phyloP scores from a whole-genome alignment of 1,140 invertebrate species.

The Sycobia sp. region DNA sequence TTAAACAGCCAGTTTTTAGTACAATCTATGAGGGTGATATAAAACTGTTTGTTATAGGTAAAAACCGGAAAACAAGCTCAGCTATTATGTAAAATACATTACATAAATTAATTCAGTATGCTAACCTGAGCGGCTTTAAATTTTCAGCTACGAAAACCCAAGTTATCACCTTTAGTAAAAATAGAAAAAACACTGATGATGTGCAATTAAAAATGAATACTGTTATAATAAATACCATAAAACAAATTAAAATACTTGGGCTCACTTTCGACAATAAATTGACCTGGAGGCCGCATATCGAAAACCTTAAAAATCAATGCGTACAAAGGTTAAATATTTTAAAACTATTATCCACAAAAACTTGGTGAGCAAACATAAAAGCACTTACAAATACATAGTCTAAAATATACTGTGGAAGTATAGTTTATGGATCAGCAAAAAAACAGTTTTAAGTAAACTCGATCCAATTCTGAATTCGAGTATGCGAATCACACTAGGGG shows the following conservation, averaged over 20 bases:
- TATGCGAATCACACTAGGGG: not conserved
- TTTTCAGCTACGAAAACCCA: not conserved
- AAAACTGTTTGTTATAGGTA: not conserved
- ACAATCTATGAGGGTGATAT: slow-evolving; percentile 1
- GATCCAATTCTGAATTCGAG: not conserved
- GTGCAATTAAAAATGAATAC: not conserved
- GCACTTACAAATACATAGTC: not conserved
- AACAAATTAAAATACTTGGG: not conserved
- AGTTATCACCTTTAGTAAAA: not conserved
- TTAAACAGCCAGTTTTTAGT: not conserved
- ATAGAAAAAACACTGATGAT: not conserved
- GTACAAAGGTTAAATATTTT: not conserved
- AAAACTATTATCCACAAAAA: not conserved
- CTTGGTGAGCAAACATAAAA: not conserved
- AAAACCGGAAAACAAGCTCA: not conserved
- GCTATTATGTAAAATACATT: not conserved
- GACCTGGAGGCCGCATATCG: not conserved
- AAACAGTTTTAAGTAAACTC: not conserved
- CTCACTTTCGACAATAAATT: not conserved
- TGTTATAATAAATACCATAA: not conserved
- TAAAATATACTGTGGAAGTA: not conserved
- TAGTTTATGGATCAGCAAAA: not conserved
- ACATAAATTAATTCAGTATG: not conserved
- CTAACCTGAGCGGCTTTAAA: not conserved
- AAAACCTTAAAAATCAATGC: not conserved